Evolutionary conservation across 2,113 vertebrate species (phyloP).

Genomic region (Meles meles): DNA sequence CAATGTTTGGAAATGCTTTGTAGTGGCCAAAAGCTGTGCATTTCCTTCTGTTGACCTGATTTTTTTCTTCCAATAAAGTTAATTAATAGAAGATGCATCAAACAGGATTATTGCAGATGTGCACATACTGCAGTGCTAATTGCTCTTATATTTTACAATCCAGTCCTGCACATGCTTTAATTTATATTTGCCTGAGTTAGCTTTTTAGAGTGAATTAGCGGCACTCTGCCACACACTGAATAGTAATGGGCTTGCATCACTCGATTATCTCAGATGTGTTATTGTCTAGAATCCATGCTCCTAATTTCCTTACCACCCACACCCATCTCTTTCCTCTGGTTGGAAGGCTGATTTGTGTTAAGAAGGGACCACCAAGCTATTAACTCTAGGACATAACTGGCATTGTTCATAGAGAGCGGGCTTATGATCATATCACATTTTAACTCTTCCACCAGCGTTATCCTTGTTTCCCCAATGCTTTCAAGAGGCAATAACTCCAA

Average conservation of each 20-base stretch:
- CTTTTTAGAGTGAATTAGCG: conserved; percentile 72
- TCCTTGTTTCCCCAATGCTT: conserved; percentile 72
- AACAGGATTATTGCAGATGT: conserved; percentile 72
- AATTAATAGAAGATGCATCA: conserved; percentile 78
- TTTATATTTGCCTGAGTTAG: conserved; percentile 73
- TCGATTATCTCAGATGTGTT: conserved; percentile 73
- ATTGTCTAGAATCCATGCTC: conserved; percentile 64
- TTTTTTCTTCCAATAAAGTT: conserved; percentile 70
- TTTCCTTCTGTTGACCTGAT: conserved; percentile 73
- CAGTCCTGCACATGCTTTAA: conserved; percentile 68
- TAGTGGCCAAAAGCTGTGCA: conserved; percentile 68
- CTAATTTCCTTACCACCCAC: conserved; percentile 71
- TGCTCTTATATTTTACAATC: conserved; percentile 66
- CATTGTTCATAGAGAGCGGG: conserved; percentile 49
- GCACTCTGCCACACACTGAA: conserved; percentile 69
- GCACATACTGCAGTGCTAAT: conserved; percentile 70
- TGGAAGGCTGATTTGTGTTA: conserved; percentile 60
- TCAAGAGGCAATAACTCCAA: conserved; percentile 80
- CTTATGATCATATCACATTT: conserved; percentile 60
- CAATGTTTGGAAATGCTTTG: conserved; percentile 73
- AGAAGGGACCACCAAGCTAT: conserved; percentile 59
- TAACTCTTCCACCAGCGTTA: conserved; percentile 69
- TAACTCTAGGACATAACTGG: conserved; percentile 62
- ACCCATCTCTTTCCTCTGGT: conserved; percentile 49
- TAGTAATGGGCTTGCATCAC: conserved; percentile 74